These are phyloP conservation scores for Melanotaenia pygmaea DNA, from an alignment of 2,797 vertebrate species.

Conservation along the genomic window DNA sequence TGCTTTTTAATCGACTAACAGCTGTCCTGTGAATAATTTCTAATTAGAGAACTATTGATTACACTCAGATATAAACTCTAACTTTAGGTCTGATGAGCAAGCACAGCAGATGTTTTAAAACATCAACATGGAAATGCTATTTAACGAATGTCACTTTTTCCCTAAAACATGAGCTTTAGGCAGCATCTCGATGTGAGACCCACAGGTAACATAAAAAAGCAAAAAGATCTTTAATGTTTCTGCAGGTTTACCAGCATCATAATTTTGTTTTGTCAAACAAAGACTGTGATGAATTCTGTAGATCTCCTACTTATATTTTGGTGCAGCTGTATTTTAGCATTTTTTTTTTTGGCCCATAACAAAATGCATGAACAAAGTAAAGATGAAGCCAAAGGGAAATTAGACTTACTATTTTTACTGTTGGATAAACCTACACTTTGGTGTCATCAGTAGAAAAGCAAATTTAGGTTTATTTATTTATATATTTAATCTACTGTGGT, in stretches of 20 bases:
- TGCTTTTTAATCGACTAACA: conserved; percentile 75
- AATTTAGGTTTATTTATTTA: not conserved
- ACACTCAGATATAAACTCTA: conserved; percentile 63
- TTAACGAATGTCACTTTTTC: conserved; percentile 62
- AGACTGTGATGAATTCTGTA: not conserved
- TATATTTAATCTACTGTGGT: not conserved
- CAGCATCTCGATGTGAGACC: not conserved
- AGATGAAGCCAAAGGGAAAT: not conserved
- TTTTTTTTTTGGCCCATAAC: not conserved
- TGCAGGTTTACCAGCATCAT: not conserved
- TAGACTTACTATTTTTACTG: not conserved
- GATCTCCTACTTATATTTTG: not conserved
- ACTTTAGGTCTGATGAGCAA: conserved; percentile 60
- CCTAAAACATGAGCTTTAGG: conserved; percentile 43
- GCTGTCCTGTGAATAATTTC: conserved; percentile 71
- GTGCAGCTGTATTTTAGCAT: not conserved
- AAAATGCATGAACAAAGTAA: not conserved
- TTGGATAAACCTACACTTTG: not conserved
- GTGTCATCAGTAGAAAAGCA: not conserved
- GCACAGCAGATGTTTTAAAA: conserved; percentile 71
- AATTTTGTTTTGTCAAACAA: not conserved
- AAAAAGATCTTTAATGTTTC: conserved; percentile 2
- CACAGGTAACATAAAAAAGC: not conserved
- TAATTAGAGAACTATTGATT: conserved; percentile 80
- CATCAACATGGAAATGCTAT: conserved; percentile 59